Conservation (phyloP, 2,888 invertebrate species). For the Eupithecia exiguata region DNA sequence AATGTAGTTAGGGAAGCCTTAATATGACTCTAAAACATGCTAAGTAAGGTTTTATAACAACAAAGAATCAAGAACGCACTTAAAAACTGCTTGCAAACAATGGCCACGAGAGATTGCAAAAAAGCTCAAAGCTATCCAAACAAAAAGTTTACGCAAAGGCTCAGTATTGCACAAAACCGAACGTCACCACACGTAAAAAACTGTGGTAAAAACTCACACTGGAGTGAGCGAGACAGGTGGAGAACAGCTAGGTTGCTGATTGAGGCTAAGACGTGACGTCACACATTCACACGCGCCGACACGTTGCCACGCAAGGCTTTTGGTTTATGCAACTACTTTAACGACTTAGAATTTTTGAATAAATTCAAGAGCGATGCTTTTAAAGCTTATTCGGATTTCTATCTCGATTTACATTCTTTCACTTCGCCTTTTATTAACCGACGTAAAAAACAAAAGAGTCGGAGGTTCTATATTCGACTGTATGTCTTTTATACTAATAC, state of each 20-base stretch:
- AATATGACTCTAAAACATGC: neutral
- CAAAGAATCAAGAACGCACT: neutral
- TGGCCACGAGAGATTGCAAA: neutral
- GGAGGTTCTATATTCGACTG: no score
- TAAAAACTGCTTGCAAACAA: neutral
- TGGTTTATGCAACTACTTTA: slow-evolving; percentile 10
- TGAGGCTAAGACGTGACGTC: slow-evolving; percentile 14
- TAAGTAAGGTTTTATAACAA: neutral
- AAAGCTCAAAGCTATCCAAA: neutral
- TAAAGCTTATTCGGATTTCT: neutral
- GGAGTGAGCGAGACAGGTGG: slow-evolving; percentile 3
- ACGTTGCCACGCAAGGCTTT: slow-evolving; percentile 6
- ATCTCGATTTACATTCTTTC: neutral
- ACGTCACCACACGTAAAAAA: neutral
- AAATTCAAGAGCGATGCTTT: neutral
- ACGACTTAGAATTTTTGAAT: slow-evolving; percentile 6
- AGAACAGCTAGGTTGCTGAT: neutral
- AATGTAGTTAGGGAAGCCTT: neutral
- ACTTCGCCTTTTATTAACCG: neutral
- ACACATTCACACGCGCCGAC: slow-evolving; percentile 2
- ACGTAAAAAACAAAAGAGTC: no score
- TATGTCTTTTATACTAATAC: no score
- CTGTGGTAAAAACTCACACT: neutral
- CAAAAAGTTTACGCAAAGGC: neutral
- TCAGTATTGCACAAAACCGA: neutral